phyloP scores from a whole-genome alignment of 2,888 invertebrate genomes.

The Exocentrus adspersus region DNA sequence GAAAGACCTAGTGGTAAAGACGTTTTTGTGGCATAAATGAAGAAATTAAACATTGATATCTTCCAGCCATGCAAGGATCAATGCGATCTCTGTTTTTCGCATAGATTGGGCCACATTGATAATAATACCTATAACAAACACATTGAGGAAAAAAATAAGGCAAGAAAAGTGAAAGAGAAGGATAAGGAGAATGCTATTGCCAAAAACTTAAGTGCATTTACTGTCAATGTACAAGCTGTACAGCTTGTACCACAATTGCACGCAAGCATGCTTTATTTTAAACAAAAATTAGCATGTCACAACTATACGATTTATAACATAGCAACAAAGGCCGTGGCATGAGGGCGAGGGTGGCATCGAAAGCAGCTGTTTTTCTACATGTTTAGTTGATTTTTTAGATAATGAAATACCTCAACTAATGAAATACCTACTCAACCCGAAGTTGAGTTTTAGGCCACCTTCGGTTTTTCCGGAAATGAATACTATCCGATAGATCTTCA shows the following conservation, averaged over 20 bases:
- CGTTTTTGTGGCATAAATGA: slow-evolving; percentile 29
- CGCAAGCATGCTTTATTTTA: slow-evolving; percentile 34
- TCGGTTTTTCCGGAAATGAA: slow-evolving; percentile 7
- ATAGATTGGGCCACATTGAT: slow-evolving; percentile 27
- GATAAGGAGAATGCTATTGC: slow-evolving; percentile 29
- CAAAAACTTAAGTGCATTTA: slow-evolving; percentile 30
- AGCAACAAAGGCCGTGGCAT: slow-evolving; percentile 35
- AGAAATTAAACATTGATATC: slow-evolving; percentile 29
- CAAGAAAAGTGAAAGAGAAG: slow-evolving; percentile 28
- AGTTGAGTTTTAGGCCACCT: too few species aligned
- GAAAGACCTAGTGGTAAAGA: slow-evolving; percentile 13
- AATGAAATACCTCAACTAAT: slow-evolving; percentile 19
- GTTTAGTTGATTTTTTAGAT: slow-evolving; percentile 33
- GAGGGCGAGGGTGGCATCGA: slow-evolving; percentile 40
- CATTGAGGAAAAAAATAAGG: slow-evolving; percentile 29
- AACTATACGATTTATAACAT: slow-evolving; percentile 32
- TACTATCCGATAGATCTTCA: slow-evolving; percentile 18
- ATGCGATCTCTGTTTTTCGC: slow-evolving; percentile 35
- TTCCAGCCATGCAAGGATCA: slow-evolving; percentile 34
- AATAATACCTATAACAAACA: slow-evolving; percentile 28
- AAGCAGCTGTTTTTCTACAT: slow-evolving; percentile 32
- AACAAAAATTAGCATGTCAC: slow-evolving; percentile 37
- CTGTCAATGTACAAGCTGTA: slow-evolving; percentile 42
- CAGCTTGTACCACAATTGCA: slow-evolving; percentile 34
- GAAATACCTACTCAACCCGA: slow-evolving; percentile 29